Percentiles rank a stretch among this genome's conserved stretches.
These are phyloP conservation scores for Parapsyche elsis DNA, from an alignment of 1,140 invertebrate genomes.

Conservation along the genomic window DNA sequence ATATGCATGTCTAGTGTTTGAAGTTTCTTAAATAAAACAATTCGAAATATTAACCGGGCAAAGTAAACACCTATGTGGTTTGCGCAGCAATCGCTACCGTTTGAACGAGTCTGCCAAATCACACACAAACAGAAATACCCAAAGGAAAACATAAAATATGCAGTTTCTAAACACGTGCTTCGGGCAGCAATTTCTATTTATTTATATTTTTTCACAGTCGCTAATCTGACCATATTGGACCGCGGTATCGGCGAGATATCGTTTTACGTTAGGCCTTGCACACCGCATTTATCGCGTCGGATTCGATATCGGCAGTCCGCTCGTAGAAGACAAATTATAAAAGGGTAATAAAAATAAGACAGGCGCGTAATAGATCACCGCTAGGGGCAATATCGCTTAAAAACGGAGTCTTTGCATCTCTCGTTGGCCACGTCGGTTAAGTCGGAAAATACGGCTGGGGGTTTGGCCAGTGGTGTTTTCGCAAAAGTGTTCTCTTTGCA, in stretches of 20 bases:
- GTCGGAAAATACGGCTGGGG: neutral
- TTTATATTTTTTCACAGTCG: no score
- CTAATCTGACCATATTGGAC: neutral
- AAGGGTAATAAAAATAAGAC: neutral
- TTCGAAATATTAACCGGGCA: no score
- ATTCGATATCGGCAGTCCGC: neutral
- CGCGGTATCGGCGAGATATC: neutral
- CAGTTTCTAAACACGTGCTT: no score
- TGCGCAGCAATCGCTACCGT: no score
- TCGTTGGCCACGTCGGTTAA: neutral
- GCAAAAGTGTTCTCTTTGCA: neutral
- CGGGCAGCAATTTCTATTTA: no score
- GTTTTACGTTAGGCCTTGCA: neutral
- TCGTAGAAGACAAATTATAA: neutral
- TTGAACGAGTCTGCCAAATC: no score
- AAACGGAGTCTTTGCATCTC: slow-evolving; percentile 21
- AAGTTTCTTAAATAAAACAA: no score
- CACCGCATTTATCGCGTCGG: neutral
- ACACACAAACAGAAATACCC: no score
- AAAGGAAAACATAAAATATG: no score
- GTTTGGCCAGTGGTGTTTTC: neutral
- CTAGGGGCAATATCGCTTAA: slow-evolving; percentile 6
- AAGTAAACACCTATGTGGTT: no score
- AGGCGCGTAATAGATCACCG: neutral
- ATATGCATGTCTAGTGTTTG: no score